A percentile compares a stretch with the other conserved stretches of the same genome.
Evolutionary conservation across 2,888 invertebrate species (phyloP).

Genomic region (Morpho deidamia): DNA sequence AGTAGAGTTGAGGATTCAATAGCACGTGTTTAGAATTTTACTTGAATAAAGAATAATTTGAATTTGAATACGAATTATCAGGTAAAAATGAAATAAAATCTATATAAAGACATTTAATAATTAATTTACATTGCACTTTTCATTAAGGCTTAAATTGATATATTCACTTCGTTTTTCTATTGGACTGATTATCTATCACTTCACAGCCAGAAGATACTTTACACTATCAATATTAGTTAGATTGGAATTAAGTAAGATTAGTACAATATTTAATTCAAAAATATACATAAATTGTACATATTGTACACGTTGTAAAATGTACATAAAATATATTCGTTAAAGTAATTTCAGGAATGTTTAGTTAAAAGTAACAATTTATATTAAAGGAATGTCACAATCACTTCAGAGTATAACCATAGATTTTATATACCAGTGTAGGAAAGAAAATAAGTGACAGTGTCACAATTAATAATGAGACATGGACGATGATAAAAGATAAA

Average conservation of each 20-base stretch:
- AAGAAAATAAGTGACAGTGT: too few relatives aligned
- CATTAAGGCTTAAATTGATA: conserved; percentile 42
- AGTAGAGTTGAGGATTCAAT: too few relatives aligned
- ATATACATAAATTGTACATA: background rate
- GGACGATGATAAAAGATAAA: too few relatives aligned
- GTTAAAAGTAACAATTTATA: conserved; percentile 1
- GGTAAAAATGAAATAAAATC: conserved; percentile 11
- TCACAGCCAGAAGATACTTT: conserved; percentile 53
- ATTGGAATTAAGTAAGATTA: background rate
- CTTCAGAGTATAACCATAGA: background rate
- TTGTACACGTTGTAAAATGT: too few relatives aligned
- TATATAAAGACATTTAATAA: conserved; percentile 25
- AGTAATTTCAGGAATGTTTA: conserved; percentile 6
- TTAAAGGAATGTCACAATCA: conserved; percentile 11
- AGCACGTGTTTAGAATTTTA: too few relatives aligned
- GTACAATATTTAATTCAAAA: too few relatives aligned
- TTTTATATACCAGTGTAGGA: too few relatives aligned
- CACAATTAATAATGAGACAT: too few relatives aligned
- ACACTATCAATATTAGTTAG: conserved; percentile 2
- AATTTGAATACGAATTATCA: too few relatives aligned
- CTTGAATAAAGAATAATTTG: too few relatives aligned
- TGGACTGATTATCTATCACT: conserved; percentile 39
- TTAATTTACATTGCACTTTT: conserved; percentile 38
- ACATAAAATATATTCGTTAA: background rate
- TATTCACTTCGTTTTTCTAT: conserved; percentile 39